Evolutionary conservation across 2,888 invertebrate genomes (phyloP).

Genomic region (Stenotaenia linearis): DNA sequence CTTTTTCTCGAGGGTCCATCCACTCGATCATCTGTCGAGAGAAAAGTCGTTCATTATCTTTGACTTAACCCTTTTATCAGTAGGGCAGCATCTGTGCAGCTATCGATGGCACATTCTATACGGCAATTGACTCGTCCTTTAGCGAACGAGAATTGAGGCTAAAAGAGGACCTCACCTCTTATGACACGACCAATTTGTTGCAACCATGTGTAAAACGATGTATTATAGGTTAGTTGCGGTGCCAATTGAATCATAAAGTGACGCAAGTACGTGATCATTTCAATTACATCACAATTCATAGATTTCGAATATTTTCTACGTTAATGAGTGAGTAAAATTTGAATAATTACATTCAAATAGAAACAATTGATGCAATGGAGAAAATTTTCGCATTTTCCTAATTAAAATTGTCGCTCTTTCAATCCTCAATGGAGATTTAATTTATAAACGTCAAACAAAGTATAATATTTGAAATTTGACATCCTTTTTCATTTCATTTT

Average conservation of each 20-base stretch:
- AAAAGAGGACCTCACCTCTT: slow-evolving; percentile 5
- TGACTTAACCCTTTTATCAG: slow-evolving; percentile 13
- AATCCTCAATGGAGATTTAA: background rate
- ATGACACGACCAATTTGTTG: background rate
- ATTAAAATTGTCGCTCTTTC: background rate
- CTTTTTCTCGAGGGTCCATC: background rate
- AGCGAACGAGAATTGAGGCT: background rate
- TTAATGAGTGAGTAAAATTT: background rate
- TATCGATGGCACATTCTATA: slow-evolving; percentile 6
- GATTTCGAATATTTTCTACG: background rate
- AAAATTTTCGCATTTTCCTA: background rate
- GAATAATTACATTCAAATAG: background rate
- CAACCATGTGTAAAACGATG: background rate
- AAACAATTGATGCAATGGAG: background rate
- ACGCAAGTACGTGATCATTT: background rate
- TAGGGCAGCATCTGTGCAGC: slow-evolving; percentile 11
- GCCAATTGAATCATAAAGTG: background rate
- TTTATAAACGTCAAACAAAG: background rate
- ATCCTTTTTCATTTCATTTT: too few species aligned
- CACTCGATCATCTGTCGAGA: background rate
- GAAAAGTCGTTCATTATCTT: background rate
- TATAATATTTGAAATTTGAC: background rate
- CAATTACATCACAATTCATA: background rate
- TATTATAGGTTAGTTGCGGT: background rate
- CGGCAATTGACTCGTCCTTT: slow-evolving; percentile 6